Conservation (phyloP, 2,888 invertebrate genomes). For the Drosophila siamana region DNA sequence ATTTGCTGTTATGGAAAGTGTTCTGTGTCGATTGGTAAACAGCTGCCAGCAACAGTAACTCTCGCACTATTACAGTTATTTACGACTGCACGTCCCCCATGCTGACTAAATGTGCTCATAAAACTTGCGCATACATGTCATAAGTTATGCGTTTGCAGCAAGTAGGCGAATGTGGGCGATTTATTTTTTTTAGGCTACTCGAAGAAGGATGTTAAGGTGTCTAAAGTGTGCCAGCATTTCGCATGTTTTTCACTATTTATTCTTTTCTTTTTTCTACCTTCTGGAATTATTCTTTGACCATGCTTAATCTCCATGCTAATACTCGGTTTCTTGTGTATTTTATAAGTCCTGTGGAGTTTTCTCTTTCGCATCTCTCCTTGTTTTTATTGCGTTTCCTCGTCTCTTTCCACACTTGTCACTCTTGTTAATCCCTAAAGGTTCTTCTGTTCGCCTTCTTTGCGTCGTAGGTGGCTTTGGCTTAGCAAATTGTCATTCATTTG, state of each 20-base stretch:
- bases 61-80: neutral
- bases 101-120: neutral
- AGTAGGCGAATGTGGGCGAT: neutral
- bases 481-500: constrained; percentile 24
- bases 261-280: neutral
- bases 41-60: constrained; percentile 1
- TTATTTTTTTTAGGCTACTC: neutral
- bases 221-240: neutral
- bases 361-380: neutral
- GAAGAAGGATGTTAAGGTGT: neutral
- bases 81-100: constrained; percentile 3
- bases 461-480: constrained; percentile 21
- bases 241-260: neutral
- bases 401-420: too few relatives aligned
- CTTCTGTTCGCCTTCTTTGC: neutral
- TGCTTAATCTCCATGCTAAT: neutral
- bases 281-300: neutral
- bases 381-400: neutral
- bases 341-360: too few relatives aligned
- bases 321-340: neutral
- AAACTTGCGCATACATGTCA: neutral
- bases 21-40: constrained; percentile 31
- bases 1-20: constrained; percentile 46
- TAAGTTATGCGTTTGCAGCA: neutral
- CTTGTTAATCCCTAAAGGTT: neutral